phyloP scores from a whole-genome alignment of 2,113 vertebrate species.

The Rhinopomastus cyanomelas region DNA sequence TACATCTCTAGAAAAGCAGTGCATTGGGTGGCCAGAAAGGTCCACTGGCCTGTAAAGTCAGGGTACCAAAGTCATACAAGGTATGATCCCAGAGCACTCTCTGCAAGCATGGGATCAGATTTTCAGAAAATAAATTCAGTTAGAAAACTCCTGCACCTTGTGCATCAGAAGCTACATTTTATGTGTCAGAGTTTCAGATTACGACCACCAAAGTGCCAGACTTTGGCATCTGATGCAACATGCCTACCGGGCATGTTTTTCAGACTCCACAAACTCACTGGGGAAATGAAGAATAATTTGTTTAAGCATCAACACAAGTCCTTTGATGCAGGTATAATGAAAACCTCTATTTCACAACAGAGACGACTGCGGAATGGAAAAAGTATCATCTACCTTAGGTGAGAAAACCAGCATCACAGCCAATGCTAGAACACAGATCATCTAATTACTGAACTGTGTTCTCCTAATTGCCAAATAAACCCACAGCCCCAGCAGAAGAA shows the following conservation, averaged over 20 bases:
- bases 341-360: constrained; percentile 35
- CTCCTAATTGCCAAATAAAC: constrained; percentile 40
- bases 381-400: background rate
- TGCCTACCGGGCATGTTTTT: constrained; percentile 17
- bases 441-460: constrained; percentile 20
- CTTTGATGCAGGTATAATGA: constrained; percentile 41
- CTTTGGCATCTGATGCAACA: constrained; percentile 28
- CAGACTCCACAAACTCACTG: constrained; percentile 21
- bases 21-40: background rate
- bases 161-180: constrained; percentile 17
- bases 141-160: background rate
- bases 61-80: background rate
- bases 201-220: background rate
- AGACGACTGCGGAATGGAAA: background rate
- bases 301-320: constrained; percentile 28
- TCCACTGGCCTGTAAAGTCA: background rate
- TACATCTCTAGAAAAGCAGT: background rate
- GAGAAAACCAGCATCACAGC: constrained; percentile 12
- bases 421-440: background rate
- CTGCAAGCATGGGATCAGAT: background rate
- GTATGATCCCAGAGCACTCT: background rate
- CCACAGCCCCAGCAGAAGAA: background rate
- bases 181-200: constrained; percentile 7
- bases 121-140: background rate
- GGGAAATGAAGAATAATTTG: constrained; percentile 47